Evolutionary conservation across 2,888 invertebrate species (phyloP).

Genomic region (Drosophila mayaguana): DNA sequence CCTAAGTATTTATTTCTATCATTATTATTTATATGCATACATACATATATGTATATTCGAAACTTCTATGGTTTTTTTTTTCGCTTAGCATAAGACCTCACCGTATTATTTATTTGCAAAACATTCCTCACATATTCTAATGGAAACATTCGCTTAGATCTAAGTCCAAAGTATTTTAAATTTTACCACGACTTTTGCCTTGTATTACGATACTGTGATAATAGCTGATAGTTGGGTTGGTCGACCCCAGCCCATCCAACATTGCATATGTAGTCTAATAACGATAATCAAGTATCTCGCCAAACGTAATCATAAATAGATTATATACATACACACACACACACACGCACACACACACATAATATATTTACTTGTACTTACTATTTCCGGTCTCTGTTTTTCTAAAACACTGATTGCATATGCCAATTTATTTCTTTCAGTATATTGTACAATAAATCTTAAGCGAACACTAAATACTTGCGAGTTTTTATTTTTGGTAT

Average conservation of each 20-base stretch:
- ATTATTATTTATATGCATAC: neutral
- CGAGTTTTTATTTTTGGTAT: neutral
- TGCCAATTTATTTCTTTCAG: slow-evolving; percentile 2
- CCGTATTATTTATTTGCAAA: slow-evolving; percentile 50
- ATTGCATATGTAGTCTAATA: slow-evolving; percentile 13
- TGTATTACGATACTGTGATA: slow-evolving; percentile 75
- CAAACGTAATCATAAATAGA: slow-evolving; percentile 11
- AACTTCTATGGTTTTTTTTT: slow-evolving; percentile 5
- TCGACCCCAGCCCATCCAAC: slow-evolving; percentile 36
- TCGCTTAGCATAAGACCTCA: slow-evolving; percentile 40
- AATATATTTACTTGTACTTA: neutral
- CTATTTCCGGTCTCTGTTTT: neutral
- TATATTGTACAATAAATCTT: slow-evolving; percentile 25
- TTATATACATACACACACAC: neutral
- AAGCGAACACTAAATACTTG: neutral
- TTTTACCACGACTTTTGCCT: slow-evolving; percentile 51
- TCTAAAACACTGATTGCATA: neutral
- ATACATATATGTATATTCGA: neutral
- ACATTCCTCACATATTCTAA: slow-evolving; percentile 37
- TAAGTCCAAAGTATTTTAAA: slow-evolving; percentile 38
- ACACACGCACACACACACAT: neutral
- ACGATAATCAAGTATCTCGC: slow-evolving; percentile 39
- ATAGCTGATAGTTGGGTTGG: slow-evolving; percentile 68
- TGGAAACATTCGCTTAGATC: slow-evolving; percentile 42
- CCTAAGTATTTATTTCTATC: slow-evolving; percentile 46